These are phyloP conservation scores for Rhopalosiphum padi DNA, from an alignment of 1,140 invertebrate genomes.

Conservation along the genomic window DNA sequence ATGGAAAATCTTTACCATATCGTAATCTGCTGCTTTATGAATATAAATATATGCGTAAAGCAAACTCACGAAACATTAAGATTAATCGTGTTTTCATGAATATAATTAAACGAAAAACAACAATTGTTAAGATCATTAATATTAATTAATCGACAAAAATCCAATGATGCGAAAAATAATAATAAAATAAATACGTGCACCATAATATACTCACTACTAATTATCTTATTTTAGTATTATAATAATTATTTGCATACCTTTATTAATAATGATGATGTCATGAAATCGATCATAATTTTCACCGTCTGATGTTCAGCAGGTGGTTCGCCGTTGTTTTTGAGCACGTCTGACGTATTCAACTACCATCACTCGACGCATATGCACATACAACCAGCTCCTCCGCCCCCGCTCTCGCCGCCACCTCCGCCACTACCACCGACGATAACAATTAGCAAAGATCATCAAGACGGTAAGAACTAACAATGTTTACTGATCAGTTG, in stretches of 20 bases:
- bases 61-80: slow-evolving; percentile 17
- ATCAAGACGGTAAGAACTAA: background rate
- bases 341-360: slow-evolving; percentile 45
- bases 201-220: background rate
- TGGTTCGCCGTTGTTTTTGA: slow-evolving; percentile 37
- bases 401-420: background rate
- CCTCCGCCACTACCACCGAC: background rate
- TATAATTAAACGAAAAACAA: slow-evolving; percentile 43
- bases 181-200: background rate
- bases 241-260: background rate
- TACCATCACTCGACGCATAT: slow-evolving; percentile 29
- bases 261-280: slow-evolving; percentile 8
- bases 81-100: slow-evolving; percentile 38
- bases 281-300: background rate
- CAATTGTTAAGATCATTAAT: slow-evolving; percentile 44
- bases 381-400: slow-evolving; percentile 29
- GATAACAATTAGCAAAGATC: background rate
- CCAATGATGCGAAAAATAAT: background rate
- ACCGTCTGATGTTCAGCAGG: background rate
- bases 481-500: background rate
- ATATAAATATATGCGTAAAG: background rate
- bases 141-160: slow-evolving; percentile 42
- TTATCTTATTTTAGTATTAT: background rate
- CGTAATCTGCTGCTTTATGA: background rate
- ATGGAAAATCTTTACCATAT: background rate